These are phyloP conservation scores for Nannospalax galili DNA, from an alignment of 2,113 vertebrate genomes.

Conservation along the genomic window DNA sequence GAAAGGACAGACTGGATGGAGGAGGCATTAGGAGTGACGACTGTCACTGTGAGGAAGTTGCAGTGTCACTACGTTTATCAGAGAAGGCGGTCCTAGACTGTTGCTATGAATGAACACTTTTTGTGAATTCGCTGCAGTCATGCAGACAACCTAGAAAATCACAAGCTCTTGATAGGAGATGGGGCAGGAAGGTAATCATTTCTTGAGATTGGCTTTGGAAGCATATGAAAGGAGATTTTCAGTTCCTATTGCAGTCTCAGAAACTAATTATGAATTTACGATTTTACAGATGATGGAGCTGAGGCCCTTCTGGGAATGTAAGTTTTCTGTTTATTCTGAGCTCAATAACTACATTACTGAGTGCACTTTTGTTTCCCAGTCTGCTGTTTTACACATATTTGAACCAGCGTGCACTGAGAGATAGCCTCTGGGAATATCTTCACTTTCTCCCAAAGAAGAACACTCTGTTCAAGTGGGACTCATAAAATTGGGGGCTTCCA, in stretches of 20 bases:
- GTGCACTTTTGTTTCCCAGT: background rate
- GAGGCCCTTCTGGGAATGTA: background rate
- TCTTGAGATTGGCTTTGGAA: background rate
- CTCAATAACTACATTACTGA: background rate
- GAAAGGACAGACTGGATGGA: too few relatives aligned
- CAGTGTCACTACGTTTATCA: too few relatives aligned
- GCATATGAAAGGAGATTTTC: background rate
- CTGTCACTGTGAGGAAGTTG: too few relatives aligned
- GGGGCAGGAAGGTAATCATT: too few relatives aligned
- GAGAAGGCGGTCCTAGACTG: too few relatives aligned
- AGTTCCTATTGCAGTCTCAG: background rate
- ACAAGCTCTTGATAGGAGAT: too few relatives aligned
- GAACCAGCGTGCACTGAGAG: background rate
- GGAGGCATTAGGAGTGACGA: too few relatives aligned
- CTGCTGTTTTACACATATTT: background rate
- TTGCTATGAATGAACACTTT: too few relatives aligned
- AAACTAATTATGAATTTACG: background rate
- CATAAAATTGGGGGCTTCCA: background rate
- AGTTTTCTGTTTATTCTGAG: slow-evolving; percentile 18
- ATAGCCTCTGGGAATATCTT: background rate
- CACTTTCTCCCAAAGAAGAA: background rate
- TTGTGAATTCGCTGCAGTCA: too few relatives aligned
- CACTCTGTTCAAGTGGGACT: background rate
- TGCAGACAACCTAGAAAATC: too few relatives aligned
- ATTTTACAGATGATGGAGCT: background rate